Base-by-base conservation (phyloP, 1,140 invertebrate species). In the Drosophila kepulauana region DNA sequence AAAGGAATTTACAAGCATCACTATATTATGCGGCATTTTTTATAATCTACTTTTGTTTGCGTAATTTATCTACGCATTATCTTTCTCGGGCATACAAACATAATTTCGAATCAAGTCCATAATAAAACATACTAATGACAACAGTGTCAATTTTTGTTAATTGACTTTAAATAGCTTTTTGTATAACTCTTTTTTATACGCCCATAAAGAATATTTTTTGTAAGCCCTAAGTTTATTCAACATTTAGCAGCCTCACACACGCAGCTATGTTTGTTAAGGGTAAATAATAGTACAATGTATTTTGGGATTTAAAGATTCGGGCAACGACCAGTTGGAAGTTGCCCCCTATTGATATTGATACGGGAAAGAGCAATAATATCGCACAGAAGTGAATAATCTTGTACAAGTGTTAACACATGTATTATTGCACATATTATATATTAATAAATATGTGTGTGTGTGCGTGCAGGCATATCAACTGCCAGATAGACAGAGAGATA, bases 401-500 rank as follows among this genome's bases (percentile, higher is more conserved):
- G 38, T 30, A 59, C 41, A 59, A 45, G 57, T 59, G 57, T 59
- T 59, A 59, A 59, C 57, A 59, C 20, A 45, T 59, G 41, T 59
- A 59, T 54, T 54, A 54, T 54, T 54, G 51, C 41, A 43, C 41
- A 43, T 54, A 30, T 57, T 43, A 25, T 57, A 13, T 57, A 35
- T 57, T 57, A 41, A 35, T 61, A 41, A 49, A 16, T 41, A n/a
- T 57, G 7, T 20, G 11, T 38, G 16, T 20, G 13, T 43, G 41
- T 45, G 41, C 2, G 10, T n/a, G 41, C 10, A 25, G 35, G 54
- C 16, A 35, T 28, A 48, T 67, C 16, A 35, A 38, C 45, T 15
- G 54, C 38, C 4, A 35, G 68, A 64, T 71, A 57, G 68, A 64
- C 64, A 57, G 51, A 15, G 16, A 45, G n/a, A 54, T 63, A 62